Percentiles rank a stretch among this genome's conserved stretches.
Evolutionary conservation across 1,140 invertebrate genomes (phyloP).

Genomic region (Drosophila lini): DNA sequence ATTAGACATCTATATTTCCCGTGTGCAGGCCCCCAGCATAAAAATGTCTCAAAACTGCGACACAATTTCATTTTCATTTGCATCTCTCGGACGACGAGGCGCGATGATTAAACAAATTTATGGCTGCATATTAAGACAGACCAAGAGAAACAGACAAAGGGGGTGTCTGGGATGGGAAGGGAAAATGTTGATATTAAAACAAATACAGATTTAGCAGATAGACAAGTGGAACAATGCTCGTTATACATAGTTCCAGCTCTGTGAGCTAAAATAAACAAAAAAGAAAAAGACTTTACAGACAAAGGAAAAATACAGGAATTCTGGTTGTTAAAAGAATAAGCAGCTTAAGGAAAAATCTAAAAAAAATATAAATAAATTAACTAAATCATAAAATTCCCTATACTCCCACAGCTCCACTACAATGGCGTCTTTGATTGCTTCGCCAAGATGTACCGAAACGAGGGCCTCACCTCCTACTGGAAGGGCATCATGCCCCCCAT

Average conservation of each 20-base stretch:
- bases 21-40: constrained; percentile 18
- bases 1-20: constrained; percentile 2
- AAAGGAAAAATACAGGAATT: not conserved
- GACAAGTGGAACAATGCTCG: constrained; percentile 16
- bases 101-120: constrained; percentile 45
- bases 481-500: constrained; percentile 97
- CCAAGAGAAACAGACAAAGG: not conserved
- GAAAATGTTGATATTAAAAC: not conserved
- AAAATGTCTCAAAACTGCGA: constrained; percentile 24
- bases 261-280: too few relatives aligned
- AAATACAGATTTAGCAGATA: not conserved
- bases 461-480: constrained; percentile 93
- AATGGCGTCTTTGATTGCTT: constrained; percentile 94
- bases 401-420: constrained; percentile 86
- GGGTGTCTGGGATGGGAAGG: not conserved
- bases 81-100: not conserved
- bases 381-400: not conserved
- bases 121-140: constrained; percentile 6
- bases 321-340: not conserved
- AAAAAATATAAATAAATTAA: too few relatives aligned
- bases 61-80: constrained; percentile 17
- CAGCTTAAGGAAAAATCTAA: too few relatives aligned
- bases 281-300: not conserved
- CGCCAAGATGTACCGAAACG: constrained; percentile 93
- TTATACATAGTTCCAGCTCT: constrained; percentile 17